Conservation (phyloP, 2,888 invertebrate species). For the Cataglyphis altisquamis region DNA sequence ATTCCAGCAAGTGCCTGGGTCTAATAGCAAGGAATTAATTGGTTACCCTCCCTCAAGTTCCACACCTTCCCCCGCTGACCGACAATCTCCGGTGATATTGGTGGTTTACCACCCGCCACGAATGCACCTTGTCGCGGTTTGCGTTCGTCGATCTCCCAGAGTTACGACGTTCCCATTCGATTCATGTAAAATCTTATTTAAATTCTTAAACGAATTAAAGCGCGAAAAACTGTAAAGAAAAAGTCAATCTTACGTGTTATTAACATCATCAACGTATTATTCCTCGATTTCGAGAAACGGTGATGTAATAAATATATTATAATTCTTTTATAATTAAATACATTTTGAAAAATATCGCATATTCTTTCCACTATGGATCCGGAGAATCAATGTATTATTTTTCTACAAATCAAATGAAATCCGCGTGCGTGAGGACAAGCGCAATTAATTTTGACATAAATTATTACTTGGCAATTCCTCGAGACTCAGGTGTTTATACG, state of each 20-base stretch:
- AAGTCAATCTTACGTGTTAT: neutral
- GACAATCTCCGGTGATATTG: slow-evolving; percentile 67
- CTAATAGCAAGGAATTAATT: slow-evolving; percentile 75
- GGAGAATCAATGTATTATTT: neutral
- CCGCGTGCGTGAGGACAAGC: neutral
- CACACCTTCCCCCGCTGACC: slow-evolving; percentile 40
- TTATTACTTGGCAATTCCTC: slow-evolving; percentile 3
- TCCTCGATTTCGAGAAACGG: neutral
- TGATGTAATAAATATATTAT: neutral
- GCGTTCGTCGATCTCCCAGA: slow-evolving; percentile 51
- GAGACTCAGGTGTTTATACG: neutral
- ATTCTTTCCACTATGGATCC: neutral
- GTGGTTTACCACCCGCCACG: slow-evolving; percentile 69
- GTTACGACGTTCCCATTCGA: slow-evolving; percentile 57
- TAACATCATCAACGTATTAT: neutral
- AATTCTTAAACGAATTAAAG: slow-evolving; percentile 51
- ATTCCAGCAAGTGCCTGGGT: slow-evolving; percentile 40
- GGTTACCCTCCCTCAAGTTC: slow-evolving; percentile 53
- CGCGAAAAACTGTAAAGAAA: neutral
- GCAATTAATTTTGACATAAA: slow-evolving; percentile 12
- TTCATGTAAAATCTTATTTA: slow-evolving; percentile 16
- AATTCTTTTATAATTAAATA: neutral
- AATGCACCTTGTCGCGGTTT: slow-evolving; percentile 66
- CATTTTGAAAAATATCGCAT: neutral
- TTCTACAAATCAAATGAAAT: neutral